A percentile compares a stretch with the other conserved stretches of the same genome.
Evolutionary conservation across 2,113 vertebrate species (phyloP).

Genomic region (Callionymus lyra): DNA sequence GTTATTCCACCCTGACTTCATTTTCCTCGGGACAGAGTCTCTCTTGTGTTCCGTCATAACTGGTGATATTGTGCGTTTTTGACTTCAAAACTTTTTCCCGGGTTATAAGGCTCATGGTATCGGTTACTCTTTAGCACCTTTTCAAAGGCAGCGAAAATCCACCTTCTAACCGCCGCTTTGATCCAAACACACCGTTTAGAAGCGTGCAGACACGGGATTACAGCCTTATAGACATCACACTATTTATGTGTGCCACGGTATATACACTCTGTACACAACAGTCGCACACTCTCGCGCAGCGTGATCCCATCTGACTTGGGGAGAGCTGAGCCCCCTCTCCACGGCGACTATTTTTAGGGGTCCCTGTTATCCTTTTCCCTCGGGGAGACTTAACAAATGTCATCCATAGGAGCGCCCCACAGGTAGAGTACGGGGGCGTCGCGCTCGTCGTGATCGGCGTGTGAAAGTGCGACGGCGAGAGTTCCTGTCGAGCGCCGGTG

Average conservation of each 20-base stretch:
- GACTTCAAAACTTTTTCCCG: no score
- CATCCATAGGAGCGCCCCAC: constrained; percentile 2
- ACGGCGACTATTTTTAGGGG: constrained; percentile 27
- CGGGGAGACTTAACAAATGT: constrained; percentile 5
- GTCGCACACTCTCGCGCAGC: constrained; percentile 7
- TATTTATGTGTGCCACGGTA: constrained; percentile 17
- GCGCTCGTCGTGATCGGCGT: no score
- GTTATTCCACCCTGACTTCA: no score
- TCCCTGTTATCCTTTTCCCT: constrained; percentile 18
- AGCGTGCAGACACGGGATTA: constrained; percentile 21
- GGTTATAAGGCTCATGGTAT: no score
- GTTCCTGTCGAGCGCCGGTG: constrained; percentile 17
- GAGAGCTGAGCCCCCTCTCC: constrained; percentile 13
- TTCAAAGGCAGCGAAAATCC: constrained; percentile 43
- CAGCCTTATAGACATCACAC: constrained; percentile 18
- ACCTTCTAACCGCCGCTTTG: constrained; percentile 34
- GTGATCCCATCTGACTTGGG: constrained; percentile 18
- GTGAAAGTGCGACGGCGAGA: background rate
- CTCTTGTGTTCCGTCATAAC: no score
- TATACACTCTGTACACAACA: constrained; percentile 2
- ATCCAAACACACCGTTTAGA: constrained; percentile 23
- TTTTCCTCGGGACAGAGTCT: no score
- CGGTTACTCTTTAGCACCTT: constrained; percentile 9
- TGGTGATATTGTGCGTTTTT: no score
- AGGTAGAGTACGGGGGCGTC: no score